Percentiles rank a stretch among this genome's conserved stretches.
phyloP scores from a whole-genome alignment of 2,888 invertebrate genomes.

The Drosophila atripex region DNA sequence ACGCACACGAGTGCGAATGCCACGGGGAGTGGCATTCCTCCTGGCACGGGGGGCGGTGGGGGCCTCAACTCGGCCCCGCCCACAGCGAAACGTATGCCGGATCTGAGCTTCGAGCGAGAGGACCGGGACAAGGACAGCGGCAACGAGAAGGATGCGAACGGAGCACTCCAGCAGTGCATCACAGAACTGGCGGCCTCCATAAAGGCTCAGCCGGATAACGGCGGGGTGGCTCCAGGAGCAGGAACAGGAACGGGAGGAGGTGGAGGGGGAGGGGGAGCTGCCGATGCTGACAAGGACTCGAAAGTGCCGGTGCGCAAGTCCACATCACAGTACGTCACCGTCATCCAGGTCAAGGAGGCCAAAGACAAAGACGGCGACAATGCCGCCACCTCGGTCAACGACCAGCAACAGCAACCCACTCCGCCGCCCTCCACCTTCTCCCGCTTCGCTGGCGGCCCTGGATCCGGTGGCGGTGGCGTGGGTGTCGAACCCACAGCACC shows the following conservation, averaged over 20 bases:
- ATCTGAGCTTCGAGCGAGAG: slow-evolving; percentile 74
- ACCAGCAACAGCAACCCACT: slow-evolving; percentile 42
- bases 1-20: slow-evolving; percentile 59
- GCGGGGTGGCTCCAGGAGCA: slow-evolving; percentile 3
- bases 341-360: slow-evolving; percentile 94
- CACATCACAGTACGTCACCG: slow-evolving; percentile 90
- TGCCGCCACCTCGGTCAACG: slow-evolving; percentile 36
- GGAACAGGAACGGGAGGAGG: slow-evolving; percentile 4
- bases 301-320: slow-evolving; percentile 61
- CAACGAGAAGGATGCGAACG: slow-evolving; percentile 82
- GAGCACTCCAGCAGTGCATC: slow-evolving; percentile 87
- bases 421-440: slow-evolving; percentile 77
- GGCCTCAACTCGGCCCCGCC: slow-evolving; percentile 66
- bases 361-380: slow-evolving; percentile 81
- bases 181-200: slow-evolving; percentile 87
- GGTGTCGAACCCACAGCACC: slow-evolving; percentile 80
- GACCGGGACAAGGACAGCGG: slow-evolving; percentile 82
- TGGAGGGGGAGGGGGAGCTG: slow-evolving; percentile 4
- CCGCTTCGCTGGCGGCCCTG: slow-evolving; percentile 78
- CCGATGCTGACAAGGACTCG: slow-evolving; percentile 43
- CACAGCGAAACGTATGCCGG: slow-evolving; percentile 63
- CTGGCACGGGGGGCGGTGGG: slow-evolving; percentile 39
- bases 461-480: slow-evolving; percentile 32
- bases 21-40: slow-evolving; percentile 6
- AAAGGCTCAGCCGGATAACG: slow-evolving; percentile 33